phyloP scores from a whole-genome alignment of 2,113 vertebrate species.

The Synodontis membranacea region DNA sequence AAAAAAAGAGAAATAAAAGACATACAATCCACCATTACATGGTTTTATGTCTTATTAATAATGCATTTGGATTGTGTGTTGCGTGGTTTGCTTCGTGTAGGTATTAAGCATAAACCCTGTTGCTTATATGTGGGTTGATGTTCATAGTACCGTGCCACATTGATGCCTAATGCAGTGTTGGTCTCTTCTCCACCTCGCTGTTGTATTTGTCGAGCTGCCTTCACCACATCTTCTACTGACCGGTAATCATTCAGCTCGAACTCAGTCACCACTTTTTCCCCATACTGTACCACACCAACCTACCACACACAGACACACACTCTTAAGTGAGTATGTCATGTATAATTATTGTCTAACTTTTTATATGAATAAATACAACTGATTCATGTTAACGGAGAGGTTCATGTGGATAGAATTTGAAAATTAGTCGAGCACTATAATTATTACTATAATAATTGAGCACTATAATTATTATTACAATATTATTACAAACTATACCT shows the following conservation, averaged over 20 bases:
- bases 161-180: conserved; percentile 89
- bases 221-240: conserved; percentile 87
- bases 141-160: conserved; percentile 81
- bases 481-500: conserved; percentile 72
- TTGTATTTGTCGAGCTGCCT: conserved; percentile 84
- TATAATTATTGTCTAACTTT: neutral
- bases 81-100: neutral
- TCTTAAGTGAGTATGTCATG: neutral
- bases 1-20: neutral
- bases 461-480: neutral
- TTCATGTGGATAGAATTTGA: neutral
- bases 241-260: conserved; percentile 88
- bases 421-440: neutral
- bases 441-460: neutral
- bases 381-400: neutral
- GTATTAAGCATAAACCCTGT: neutral
- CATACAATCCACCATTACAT: neutral
- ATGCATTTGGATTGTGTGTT: neutral
- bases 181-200: conserved; percentile 95
- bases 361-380: neutral
- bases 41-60: neutral
- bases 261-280: conserved; percentile 89
- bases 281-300: conserved; percentile 95
- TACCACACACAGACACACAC: conserved; percentile 56
- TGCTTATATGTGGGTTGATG: neutral